Evolutionary conservation across 2,797 vertebrate species (phyloP), one percentile per base, ranked within the genome.

Genomic region (Sparidentex hasta): DNA sequence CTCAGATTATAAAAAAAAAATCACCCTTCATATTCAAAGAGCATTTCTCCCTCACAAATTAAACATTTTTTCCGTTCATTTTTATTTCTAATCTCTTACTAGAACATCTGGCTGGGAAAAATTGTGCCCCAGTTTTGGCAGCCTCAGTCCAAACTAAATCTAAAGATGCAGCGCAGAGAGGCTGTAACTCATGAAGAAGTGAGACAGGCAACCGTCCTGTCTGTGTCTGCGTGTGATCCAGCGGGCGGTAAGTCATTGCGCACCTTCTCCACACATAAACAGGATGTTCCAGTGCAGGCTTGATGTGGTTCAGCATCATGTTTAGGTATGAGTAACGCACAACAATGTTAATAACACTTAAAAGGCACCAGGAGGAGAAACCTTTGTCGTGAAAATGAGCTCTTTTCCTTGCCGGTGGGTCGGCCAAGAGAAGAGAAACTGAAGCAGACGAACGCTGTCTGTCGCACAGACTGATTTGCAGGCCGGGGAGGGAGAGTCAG

Each of bases 401-500:
- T 61, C 55, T 46, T 52, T 67, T 38, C 6, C 29, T 33, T 72
- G 70, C 41, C 48, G 73, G 43, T 61, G 44, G n/a, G 56, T 52
- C 27, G 74, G 74, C 62, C 57, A 27, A 63, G 48, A 64, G 71
- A 62, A 54, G 74, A 75, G 74, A 75, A 75, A 81, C 23, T 70
- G 76, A 73, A 75, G 62, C 71, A 74, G 81, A 78, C 43, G 66
- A 71, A 80, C 50, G 54, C 43, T 76, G 77, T 82, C 46, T 76
- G 77, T 82, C 46, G 14, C 63, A 71, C 43, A n/a, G 41, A 47
- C 80, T 87, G 81, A 87, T 87, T 85, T 83, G 78, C 86, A 84
- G 89, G 89, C 57, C 25, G 43, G 65, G 59, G 80, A 74, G 68
- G 81, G 77, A 41, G 54, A 82, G 84, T 76, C 25, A 61, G 65